phyloP scores from a whole-genome alignment of 2,797 vertebrate species.

The Monodelphis domestica region DNA sequence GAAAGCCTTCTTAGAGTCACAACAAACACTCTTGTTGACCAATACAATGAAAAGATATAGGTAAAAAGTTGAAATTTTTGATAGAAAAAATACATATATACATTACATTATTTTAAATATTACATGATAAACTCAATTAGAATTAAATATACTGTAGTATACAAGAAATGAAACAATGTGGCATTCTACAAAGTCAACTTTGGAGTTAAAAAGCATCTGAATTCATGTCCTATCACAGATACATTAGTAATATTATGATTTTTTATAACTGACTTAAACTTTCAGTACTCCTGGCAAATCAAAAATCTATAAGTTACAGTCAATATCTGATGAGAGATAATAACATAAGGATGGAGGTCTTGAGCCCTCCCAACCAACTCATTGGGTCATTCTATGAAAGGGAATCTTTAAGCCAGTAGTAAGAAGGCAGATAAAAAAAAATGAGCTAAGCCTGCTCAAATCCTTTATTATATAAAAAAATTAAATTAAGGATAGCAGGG shows the following conservation, averaged over 20 bases:
- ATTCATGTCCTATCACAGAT: background rate
- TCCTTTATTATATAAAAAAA: no score
- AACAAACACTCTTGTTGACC: background rate
- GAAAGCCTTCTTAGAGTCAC: background rate
- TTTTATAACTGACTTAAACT: background rate
- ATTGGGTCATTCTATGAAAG: background rate
- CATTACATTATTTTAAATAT: background rate
- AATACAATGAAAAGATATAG: background rate
- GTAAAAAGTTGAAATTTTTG: background rate
- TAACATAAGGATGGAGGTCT: background rate
- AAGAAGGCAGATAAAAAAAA: no score
- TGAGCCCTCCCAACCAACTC: background rate
- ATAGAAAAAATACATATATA: background rate
- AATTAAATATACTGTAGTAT: background rate
- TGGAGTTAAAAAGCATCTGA: background rate
- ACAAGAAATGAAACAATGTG: background rate
- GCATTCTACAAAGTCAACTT: background rate
- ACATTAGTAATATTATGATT: background rate
- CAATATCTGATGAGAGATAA: background rate
- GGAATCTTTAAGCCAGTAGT: no score
- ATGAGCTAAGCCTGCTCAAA: no score
- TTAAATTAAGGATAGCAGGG: no score
- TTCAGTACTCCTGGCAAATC: background rate
- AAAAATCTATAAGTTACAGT: no score
- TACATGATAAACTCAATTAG: background rate